These are phyloP conservation scores for Acanthurus tractus DNA, from an alignment of 2,797 vertebrate species.

Conservation along the genomic window DNA sequence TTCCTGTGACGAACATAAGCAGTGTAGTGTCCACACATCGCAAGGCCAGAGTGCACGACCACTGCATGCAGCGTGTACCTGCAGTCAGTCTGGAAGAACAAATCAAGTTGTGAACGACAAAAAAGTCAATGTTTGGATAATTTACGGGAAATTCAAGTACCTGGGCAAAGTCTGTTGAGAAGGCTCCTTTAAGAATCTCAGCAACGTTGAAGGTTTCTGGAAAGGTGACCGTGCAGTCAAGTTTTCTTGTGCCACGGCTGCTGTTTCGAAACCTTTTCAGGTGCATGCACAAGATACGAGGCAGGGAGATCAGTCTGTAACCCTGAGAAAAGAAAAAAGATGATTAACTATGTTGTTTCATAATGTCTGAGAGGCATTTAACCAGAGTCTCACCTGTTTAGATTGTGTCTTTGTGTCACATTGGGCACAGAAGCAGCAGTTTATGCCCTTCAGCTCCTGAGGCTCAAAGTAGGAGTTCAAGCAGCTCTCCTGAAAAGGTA, in stretches of 20 bases:
- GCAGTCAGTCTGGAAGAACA: constrained; percentile 58
- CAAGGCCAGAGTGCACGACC: constrained; percentile 74
- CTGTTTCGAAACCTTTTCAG: constrained; percentile 78
- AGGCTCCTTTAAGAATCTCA: neutral
- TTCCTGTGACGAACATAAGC: constrained; percentile 65
- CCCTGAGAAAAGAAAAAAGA: constrained; percentile 55
- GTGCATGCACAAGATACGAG: constrained; percentile 79
- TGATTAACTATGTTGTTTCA: neutral
- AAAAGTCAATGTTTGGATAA: neutral
- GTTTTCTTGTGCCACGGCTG: constrained; percentile 43
- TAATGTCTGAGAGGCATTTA: constrained; percentile 1
- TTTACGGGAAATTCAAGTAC: constrained; percentile 19
- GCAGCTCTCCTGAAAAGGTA: constrained; percentile 70
- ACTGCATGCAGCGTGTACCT: constrained; percentile 81
- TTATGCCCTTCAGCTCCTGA: constrained; percentile 64
- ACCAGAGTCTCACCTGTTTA: constrained; percentile 60
- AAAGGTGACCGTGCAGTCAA: constrained; percentile 73
- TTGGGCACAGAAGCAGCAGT: constrained; percentile 72
- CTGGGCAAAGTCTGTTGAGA: constrained; percentile 53
- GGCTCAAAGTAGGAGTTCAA: constrained; percentile 74
- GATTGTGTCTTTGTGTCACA: constrained; percentile 73
- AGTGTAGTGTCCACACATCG: constrained; percentile 80
- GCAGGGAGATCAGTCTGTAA: constrained; percentile 75
- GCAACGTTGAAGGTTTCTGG: constrained; percentile 71
- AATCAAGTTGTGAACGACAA: neutral